These are phyloP conservation scores for Gobius niger DNA, from an alignment of 2,113 vertebrate genomes.

Conservation along the genomic window DNA sequence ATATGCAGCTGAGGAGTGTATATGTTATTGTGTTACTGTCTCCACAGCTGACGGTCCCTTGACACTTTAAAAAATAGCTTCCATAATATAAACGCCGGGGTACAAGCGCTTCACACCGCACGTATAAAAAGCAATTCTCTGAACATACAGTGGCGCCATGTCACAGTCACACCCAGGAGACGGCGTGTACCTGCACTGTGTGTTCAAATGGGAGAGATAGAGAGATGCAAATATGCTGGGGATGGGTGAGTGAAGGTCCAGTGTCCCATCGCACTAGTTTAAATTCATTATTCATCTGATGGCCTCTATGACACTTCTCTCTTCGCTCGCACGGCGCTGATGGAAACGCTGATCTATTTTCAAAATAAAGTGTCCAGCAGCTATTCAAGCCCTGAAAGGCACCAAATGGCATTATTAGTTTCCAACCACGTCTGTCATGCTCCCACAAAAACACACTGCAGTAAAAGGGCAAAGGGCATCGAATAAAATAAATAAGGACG, in stretches of 20 bases:
- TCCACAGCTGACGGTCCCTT: not conserved
- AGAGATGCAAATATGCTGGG: conserved; percentile 10
- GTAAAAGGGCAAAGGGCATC: no score
- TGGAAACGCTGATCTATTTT: not conserved
- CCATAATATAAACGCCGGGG: not conserved
- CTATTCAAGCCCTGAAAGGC: not conserved
- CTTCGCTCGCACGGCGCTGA: not conserved
- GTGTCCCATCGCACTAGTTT: conserved; percentile 13
- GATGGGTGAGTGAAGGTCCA: conserved; percentile 9
- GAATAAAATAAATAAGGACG: no score
- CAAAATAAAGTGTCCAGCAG: not conserved
- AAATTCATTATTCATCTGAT: conserved; percentile 24
- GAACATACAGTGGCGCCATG: conserved; percentile 8
- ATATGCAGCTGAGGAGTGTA: not conserved
- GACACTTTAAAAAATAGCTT: not conserved
- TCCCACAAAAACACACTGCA: not conserved
- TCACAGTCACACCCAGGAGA: not conserved
- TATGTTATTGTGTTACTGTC: not conserved
- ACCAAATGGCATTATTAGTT: not conserved
- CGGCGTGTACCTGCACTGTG: not conserved
- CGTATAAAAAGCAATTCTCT: conserved; percentile 6
- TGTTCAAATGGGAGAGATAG: conserved; percentile 1
- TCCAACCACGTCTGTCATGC: not conserved
- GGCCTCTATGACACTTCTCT: conserved; percentile 9
- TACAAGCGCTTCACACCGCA: not conserved